Base-by-base conservation (phyloP, 2,888 invertebrate genomes). In the Caenorhabditis doughertyi region DNA sequence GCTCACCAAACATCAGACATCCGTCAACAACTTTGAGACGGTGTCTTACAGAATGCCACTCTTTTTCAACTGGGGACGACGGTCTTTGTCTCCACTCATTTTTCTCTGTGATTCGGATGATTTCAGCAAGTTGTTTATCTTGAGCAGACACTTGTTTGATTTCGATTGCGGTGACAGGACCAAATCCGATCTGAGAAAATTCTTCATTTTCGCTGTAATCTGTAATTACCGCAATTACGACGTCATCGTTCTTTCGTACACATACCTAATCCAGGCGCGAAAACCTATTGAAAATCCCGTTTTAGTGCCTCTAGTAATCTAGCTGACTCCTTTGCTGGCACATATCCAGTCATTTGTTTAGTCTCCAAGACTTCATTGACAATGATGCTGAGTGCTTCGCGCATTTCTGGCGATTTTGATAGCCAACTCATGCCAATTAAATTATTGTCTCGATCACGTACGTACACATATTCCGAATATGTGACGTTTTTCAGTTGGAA, bases 401-500 rank as follows among this genome's bases (percentile, higher is more conserved):
- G 5, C 23, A 51, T 51, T 23, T 21, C 51, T 18, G 51, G 51
- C 0, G 51, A 51, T 8, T 51, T 1, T 3, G 56, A 49, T 1
- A 65, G 8, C 77, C 67, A 68, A 21, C 23, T 29, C 47, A 77
- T 47, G 8, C 77, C 77, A 16, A 67, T 11, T 23, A 77, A 13
- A 21, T 51, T 56, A 4, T 2, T 35, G 1, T 23, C 35, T 0
- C 18, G 23, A 11, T 55, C 42, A 3, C n/a, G 21, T 21, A 67
- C 44, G 39, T 47, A 62, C 27, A 25, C 39, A 13, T 23, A 27
- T 0, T 39, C 68, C 8, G 16, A 5, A 42, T 29, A 29, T 2
- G 3, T 3, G 16, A 9, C 18, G 13, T 42, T 60, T 32, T 58
- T 42, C 25, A 67, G 29, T 21, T 25, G 18, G 39, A 68, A 68